A percentile compares a stretch with the other conserved stretches of the same genome.
Conservation (phyloP, 2,797 vertebrate genomes). For the Leptodactylus fallax region DNA sequence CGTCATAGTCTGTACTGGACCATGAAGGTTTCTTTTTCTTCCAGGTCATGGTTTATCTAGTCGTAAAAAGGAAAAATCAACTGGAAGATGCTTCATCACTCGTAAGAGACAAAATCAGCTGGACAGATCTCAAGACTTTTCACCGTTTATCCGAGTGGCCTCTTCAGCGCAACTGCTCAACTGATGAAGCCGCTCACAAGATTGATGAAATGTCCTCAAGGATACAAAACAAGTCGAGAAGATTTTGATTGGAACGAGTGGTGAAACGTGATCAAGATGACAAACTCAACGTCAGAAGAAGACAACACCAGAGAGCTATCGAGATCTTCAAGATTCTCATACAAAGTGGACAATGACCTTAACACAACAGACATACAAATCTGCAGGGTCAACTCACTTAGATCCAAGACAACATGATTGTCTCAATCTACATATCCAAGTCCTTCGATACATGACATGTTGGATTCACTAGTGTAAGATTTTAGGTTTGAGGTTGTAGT, state of each 20-base stretch:
- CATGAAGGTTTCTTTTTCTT: not conserved
- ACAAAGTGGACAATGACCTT: no score
- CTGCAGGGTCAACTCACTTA: no score
- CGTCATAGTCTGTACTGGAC: not conserved
- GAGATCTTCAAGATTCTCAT: not conserved
- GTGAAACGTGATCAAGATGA: slow-evolving; percentile 1
- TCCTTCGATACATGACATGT: no score
- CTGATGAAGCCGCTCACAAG: not conserved
- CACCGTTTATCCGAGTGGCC: not conserved
- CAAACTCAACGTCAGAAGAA: not conserved
- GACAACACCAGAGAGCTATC: not conserved
- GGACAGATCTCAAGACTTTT: not conserved
- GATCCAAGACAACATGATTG: no score
- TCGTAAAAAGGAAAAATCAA: no score
- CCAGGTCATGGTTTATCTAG: not conserved
- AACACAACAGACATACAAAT: no score
- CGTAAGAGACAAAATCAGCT: not conserved
- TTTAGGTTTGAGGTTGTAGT: no score
- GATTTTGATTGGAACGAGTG: slow-evolving; percentile 1
- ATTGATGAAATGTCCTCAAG: not conserved
- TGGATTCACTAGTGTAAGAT: no score
- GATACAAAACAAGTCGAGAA: not conserved
- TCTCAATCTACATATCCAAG: no score
- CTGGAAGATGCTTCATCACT: not conserved
- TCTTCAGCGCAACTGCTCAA: not conserved